phyloP scores from a whole-genome alignment of 2,797 vertebrate species.

The Xenentodon cancila region DNA sequence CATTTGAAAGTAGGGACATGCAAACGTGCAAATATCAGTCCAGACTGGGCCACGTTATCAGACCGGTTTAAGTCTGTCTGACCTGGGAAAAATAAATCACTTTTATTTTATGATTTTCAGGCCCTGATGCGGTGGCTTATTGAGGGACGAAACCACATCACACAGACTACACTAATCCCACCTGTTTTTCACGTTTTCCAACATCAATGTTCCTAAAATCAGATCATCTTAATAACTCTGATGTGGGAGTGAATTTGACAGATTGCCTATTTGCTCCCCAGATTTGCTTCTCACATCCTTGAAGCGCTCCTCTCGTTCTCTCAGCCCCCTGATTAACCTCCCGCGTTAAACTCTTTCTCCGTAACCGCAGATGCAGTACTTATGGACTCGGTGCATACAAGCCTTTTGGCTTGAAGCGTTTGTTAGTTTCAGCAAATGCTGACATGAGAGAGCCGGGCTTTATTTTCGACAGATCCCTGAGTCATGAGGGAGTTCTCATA shows the following conservation, averaged over 20 bases:
- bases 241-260: too few relatives aligned
- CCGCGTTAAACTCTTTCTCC: constrained; percentile 35
- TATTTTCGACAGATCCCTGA: constrained; percentile 46
- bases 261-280: background rate
- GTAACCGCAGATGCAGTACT: constrained; percentile 15
- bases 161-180: too few relatives aligned
- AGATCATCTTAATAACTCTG: too few relatives aligned
- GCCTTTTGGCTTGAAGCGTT: constrained; percentile 11
- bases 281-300: constrained; percentile 29
- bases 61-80: too few relatives aligned
- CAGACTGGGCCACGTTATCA: too few relatives aligned
- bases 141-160: too few relatives aligned
- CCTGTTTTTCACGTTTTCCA: too few relatives aligned
- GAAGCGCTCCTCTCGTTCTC: constrained; percentile 34
- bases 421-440: constrained; percentile 34
- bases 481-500: constrained; percentile 44
- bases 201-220: too few relatives aligned
- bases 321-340: constrained; percentile 28
- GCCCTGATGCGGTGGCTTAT: too few relatives aligned
- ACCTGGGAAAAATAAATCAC: too few relatives aligned
- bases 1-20: background rate
- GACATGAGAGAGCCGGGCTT: constrained; percentile 35
- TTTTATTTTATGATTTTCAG: too few relatives aligned
- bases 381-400: constrained; percentile 9
- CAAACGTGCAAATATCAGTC: background rate